These are phyloP conservation scores for Lepilemur ruficaudatus DNA, from an alignment of 2,797 vertebrate genomes.

Conservation along the genomic window DNA sequence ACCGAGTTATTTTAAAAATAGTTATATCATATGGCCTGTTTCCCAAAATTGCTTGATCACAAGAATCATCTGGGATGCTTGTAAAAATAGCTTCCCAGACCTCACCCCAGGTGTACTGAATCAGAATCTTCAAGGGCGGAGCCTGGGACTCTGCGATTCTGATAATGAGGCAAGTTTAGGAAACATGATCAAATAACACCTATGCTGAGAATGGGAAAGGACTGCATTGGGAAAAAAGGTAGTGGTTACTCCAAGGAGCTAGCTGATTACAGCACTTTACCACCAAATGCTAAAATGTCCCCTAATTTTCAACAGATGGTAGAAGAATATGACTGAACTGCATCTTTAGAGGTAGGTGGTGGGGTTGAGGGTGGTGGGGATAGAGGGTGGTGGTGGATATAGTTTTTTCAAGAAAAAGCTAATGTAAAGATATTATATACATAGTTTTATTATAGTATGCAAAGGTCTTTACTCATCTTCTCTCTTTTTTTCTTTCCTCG, in stretches of 20 bases:
- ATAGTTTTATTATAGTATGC: neutral
- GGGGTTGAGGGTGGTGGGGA: neutral
- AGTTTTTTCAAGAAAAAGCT: neutral
- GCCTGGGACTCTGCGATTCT: neutral
- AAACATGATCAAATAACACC: neutral
- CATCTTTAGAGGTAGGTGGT: neutral
- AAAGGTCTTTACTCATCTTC: neutral
- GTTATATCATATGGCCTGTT: neutral
- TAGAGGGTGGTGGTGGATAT: neutral
- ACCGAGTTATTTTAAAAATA: constrained; percentile 14
- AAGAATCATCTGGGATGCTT: neutral
- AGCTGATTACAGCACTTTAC: neutral
- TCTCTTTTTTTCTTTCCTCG: neutral
- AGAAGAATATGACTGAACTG: neutral
- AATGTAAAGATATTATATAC: neutral
- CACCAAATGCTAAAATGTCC: neutral
- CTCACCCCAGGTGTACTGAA: neutral
- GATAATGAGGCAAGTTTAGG: neutral
- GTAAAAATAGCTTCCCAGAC: neutral
- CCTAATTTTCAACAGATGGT: neutral
- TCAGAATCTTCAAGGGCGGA: neutral
- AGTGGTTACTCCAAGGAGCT: neutral
- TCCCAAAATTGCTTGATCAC: neutral
- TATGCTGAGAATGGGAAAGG: neutral
- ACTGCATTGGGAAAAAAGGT: neutral